These are phyloP conservation scores for Andrena bicolor DNA, from an alignment of 2,888 invertebrate species.

Conservation along the genomic window DNA sequence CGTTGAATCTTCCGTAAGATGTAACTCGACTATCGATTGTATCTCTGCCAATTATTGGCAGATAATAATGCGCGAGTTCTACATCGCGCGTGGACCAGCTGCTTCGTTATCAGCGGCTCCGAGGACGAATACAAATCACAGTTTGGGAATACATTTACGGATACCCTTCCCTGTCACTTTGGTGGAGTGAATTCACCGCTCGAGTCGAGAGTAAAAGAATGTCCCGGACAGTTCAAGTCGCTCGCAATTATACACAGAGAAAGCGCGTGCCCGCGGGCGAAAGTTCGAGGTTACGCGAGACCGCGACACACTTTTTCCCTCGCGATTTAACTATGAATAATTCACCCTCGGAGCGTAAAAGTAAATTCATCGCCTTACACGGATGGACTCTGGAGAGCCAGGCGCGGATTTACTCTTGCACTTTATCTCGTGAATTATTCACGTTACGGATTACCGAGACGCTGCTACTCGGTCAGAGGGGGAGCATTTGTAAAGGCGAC, in stretches of 20 bases:
- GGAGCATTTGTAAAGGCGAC: slow-evolving; percentile 19
- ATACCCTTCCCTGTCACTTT: no score
- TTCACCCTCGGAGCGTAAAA: slow-evolving; percentile 38
- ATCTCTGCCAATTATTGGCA: background rate
- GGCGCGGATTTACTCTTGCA: slow-evolving; percentile 47
- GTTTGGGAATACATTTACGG: no score
- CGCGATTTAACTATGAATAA: slow-evolving; percentile 57
- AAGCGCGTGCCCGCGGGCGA: no score
- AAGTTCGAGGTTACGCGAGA: slow-evolving; percentile 24
- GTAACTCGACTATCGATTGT: slow-evolving; percentile 6
- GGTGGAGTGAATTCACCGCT: no score
- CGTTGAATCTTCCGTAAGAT: background rate
- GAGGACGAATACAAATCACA: no score
- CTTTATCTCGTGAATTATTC: slow-evolving; percentile 56
- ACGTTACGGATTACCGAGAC: slow-evolving; percentile 35
- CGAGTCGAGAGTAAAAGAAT: no score
- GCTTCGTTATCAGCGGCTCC: background rate
- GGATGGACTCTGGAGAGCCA: slow-evolving; percentile 13
- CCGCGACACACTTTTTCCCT: slow-evolving; percentile 13
- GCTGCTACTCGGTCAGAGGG: slow-evolving; percentile 13
- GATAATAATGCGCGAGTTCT: background rate
- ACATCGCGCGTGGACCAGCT: background rate
- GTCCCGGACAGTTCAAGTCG: no score
- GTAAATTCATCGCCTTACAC: slow-evolving; percentile 48
- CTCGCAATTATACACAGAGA: no score